A percentile compares a stretch with the other conserved stretches of the same genome.
phyloP scores from a whole-genome alignment of 2,888 invertebrate genomes.

The Microchrysa polita region DNA sequence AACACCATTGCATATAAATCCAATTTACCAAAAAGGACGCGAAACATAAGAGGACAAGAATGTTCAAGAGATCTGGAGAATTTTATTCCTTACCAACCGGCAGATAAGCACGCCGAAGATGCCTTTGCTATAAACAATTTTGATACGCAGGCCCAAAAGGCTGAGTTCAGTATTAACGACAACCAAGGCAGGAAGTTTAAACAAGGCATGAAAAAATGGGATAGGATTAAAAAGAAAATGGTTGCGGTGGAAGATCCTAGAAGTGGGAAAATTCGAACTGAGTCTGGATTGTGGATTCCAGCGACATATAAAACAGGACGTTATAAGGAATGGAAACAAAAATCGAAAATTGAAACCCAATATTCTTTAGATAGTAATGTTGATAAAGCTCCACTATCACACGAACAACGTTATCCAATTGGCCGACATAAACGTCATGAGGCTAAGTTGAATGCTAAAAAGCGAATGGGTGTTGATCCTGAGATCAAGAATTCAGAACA shows the following conservation, averaged over 20 bases:
- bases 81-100: slow-evolving; percentile 86
- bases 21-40: slow-evolving; percentile 67
- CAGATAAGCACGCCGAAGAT: slow-evolving; percentile 84
- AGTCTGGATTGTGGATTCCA: slow-evolving; percentile 94
- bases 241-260: slow-evolving; percentile 71
- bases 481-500: slow-evolving; percentile 80
- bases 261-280: slow-evolving; percentile 87
- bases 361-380: slow-evolving; percentile 60
- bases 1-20: slow-evolving; percentile 67
- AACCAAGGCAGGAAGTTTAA: slow-evolving; percentile 77
- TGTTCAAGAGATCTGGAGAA: slow-evolving; percentile 75
- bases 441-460: slow-evolving; percentile 73
- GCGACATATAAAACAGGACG: slow-evolving; percentile 93
- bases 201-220: slow-evolving; percentile 82
- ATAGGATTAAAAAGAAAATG: slow-evolving; percentile 96
- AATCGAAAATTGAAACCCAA: slow-evolving; percentile 67
- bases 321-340: slow-evolving; percentile 87
- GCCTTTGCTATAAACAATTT: slow-evolving; percentile 75
- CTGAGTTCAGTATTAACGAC: slow-evolving; percentile 82
- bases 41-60: slow-evolving; percentile 64
- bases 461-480: slow-evolving; percentile 65
- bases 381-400: slow-evolving; percentile 55
- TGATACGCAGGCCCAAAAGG: slow-evolving; percentile 79
- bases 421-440: slow-evolving; percentile 85
- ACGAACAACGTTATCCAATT: slow-evolving; percentile 62